Evolutionary conservation across 2,888 invertebrate species (phyloP).

Genomic region (Spisula solida): DNA sequence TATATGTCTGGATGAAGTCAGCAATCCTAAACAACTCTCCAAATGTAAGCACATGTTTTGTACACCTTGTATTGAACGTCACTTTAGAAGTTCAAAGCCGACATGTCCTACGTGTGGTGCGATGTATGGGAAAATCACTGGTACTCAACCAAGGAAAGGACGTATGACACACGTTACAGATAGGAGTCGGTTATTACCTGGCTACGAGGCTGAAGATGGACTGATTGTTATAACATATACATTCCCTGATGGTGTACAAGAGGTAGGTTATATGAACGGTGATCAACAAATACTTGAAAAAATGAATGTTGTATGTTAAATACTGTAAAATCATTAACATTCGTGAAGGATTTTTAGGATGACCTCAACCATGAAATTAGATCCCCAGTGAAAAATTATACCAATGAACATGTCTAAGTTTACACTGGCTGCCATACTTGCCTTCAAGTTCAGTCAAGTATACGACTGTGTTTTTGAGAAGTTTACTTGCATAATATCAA

Average conservation of each 20-base stretch:
- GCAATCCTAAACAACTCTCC: constrained; percentile 69
- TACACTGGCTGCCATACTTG: too few species aligned
- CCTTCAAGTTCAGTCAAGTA: too few species aligned
- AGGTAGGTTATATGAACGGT: constrained; percentile 56
- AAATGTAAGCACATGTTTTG: constrained; percentile 82
- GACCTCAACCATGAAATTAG: too few species aligned
- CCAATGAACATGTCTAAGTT: too few species aligned
- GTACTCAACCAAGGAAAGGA: constrained; percentile 82
- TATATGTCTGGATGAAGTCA: constrained; percentile 73
- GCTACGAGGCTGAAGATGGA: constrained; percentile 61
- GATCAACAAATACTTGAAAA: too few species aligned
- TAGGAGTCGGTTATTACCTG: constrained; percentile 60
- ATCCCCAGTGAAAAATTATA: too few species aligned
- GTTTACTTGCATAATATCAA: too few species aligned
- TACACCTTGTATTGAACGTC: constrained; percentile 77
- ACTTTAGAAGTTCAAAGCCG: constrained; percentile 75
- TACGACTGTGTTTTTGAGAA: too few species aligned
- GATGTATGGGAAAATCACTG: constrained; percentile 77
- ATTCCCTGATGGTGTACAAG: constrained; percentile 71
- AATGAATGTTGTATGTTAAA: too few species aligned
- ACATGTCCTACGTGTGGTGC: constrained; percentile 82
- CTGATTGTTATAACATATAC: constrained; percentile 69
- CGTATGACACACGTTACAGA: constrained; percentile 71
- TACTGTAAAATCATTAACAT: too few species aligned
- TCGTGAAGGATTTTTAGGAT: too few species aligned